Conservation (phyloP, 2,113 vertebrate species). For the Echinops telfairi region DNA sequence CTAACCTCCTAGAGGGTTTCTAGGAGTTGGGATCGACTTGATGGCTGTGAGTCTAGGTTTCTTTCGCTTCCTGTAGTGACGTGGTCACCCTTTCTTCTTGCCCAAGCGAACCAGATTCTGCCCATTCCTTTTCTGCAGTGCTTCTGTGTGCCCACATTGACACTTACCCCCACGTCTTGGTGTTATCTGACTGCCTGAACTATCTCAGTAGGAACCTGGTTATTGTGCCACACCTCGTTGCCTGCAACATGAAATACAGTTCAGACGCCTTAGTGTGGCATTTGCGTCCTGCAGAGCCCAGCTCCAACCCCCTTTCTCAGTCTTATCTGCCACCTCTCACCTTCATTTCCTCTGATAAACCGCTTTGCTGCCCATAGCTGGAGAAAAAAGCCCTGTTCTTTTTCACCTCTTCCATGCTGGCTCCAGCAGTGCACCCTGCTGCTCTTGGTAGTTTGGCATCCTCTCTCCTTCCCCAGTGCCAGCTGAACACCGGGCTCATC, state of each 20-base stretch:
- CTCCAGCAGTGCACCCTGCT: not conserved
- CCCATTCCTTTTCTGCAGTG: not conserved
- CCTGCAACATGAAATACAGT: not conserved
- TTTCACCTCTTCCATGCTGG: constrained; percentile 12
- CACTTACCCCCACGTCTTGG: too few relatives aligned
- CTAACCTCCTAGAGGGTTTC: too few relatives aligned
- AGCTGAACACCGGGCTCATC: not conserved
- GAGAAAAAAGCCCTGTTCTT: constrained; percentile 24
- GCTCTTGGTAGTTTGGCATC: not conserved
- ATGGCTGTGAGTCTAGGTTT: too few relatives aligned
- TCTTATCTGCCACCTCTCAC: not conserved
- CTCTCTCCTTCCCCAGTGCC: not conserved
- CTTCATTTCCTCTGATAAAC: constrained; percentile 61
- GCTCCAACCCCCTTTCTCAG: not conserved
- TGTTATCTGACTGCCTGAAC: too few relatives aligned
- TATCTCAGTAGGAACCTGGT: not conserved
- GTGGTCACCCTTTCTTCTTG: not conserved
- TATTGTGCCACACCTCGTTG: not conserved
- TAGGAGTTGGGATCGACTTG: too few relatives aligned
- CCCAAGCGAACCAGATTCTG: not conserved
- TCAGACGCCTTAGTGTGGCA: not conserved
- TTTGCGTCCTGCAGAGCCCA: not conserved
- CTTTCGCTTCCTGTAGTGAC: not conserved
- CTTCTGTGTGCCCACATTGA: not conserved
- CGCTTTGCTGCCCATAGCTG: constrained; percentile 30